These are phyloP conservation scores for Symphodus melops DNA, from an alignment of 2,113 vertebrate genomes.

Conservation along the genomic window DNA sequence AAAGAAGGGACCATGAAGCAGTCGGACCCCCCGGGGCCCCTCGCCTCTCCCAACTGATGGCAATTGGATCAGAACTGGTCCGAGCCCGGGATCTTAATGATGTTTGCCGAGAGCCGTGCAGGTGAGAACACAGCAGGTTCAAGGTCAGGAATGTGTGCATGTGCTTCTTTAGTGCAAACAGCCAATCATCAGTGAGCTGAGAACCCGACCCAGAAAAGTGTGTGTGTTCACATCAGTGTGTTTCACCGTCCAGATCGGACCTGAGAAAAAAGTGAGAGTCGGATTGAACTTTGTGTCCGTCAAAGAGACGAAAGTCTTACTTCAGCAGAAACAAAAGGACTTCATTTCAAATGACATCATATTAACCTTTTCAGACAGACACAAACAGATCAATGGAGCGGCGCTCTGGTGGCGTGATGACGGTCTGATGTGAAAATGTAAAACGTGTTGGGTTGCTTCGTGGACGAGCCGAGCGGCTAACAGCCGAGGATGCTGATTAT, in stretches of 20 bases:
- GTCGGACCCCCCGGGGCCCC: slow-evolving; percentile 19
- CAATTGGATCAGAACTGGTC: slow-evolving; percentile 41
- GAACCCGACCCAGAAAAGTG: too few species aligned
- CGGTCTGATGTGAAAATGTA: neutral
- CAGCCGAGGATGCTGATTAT: slow-evolving; percentile 6
- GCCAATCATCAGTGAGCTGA: slow-evolving; percentile 22
- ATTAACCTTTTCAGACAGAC: slow-evolving; percentile 1
- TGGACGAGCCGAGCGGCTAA: neutral
- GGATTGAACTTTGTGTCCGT: slow-evolving; percentile 20
- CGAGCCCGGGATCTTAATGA: slow-evolving; percentile 60
- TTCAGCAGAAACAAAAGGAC: slow-evolving; percentile 1
- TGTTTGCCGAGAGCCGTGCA: slow-evolving; percentile 50
- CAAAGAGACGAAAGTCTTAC: slow-evolving; percentile 11
- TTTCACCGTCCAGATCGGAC: neutral
- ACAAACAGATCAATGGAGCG: slow-evolving; percentile 37
- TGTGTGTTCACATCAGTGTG: too few species aligned
- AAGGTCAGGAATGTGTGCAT: slow-evolving; percentile 51
- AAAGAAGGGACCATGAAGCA: slow-evolving; percentile 14
- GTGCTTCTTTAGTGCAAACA: slow-evolving; percentile 32
- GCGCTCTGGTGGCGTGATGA: neutral
- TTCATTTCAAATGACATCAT: neutral
- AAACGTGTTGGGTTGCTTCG: slow-evolving; percentile 2
- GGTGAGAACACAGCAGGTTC: slow-evolving; percentile 36
- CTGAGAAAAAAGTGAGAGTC: neutral
- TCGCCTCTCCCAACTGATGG: slow-evolving; percentile 23